A percentile compares a stretch with the other conserved stretches of the same genome.
Conservation (phyloP, 1,140 invertebrate species). For the Pseudomyrmex gracilis region DNA sequence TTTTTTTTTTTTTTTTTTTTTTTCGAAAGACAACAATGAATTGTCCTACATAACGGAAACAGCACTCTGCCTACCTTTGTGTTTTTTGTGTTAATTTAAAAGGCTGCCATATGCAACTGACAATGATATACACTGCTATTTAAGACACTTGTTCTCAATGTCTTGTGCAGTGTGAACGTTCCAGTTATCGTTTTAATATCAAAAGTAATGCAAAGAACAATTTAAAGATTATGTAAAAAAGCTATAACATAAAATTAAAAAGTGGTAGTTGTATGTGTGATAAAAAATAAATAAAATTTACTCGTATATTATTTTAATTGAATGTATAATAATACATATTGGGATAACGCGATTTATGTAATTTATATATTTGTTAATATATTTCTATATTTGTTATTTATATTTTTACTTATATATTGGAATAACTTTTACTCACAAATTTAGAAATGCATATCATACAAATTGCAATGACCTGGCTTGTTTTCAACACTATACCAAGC, state of each 20-base stretch:
- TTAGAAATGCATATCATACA: constrained; percentile 2
- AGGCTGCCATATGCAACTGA: constrained; percentile 6
- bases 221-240: neutral
- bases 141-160: constrained; percentile 7
- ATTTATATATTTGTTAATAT: too few relatives aligned
- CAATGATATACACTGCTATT: constrained; percentile 6
- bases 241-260: too few relatives aligned
- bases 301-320: too few relatives aligned
- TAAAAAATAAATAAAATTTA: too few relatives aligned
- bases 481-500: neutral
- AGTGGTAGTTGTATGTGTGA: too few relatives aligned
- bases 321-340: too few relatives aligned
- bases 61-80: constrained; percentile 22
- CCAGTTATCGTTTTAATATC: neutral
- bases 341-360: too few relatives aligned
- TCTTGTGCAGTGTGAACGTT: neutral
- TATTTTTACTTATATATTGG: neutral
- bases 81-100: neutral
- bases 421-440: neutral
- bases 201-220: neutral
- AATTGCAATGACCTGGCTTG: constrained; percentile 29
- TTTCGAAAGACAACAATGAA: constrained; percentile 6
- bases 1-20: neutral
- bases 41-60: neutral
- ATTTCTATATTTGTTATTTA: too few relatives aligned